Percentiles rank a stretch among this genome's conserved stretches.
These are phyloP conservation scores for Amphibalanus amphitrite DNA, from an alignment of 1,140 invertebrate genomes.

Conservation along the genomic window DNA sequence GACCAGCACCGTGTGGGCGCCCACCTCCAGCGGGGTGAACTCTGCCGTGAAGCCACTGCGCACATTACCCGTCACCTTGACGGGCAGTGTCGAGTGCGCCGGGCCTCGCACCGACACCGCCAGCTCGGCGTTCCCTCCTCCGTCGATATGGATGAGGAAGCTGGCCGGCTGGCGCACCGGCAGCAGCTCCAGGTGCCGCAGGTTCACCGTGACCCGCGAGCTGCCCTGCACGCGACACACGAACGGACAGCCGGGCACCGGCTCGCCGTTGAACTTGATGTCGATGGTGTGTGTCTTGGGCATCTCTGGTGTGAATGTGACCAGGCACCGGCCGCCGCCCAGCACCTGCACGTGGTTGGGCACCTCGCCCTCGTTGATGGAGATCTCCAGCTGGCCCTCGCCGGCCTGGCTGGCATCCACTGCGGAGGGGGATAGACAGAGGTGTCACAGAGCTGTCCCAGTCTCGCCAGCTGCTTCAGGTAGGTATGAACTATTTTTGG, in stretches of 20 bases:
- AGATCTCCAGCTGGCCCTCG: constrained; percentile 92
- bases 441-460: not conserved
- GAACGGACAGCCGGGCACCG: constrained; percentile 82
- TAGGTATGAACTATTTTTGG: not conserved
- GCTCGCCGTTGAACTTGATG: constrained; percentile 95
- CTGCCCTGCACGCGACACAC: constrained; percentile 61
- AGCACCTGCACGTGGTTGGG: constrained; percentile 94
- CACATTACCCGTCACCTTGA: constrained; percentile 73
- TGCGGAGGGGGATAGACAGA: constrained; percentile 27
- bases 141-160: constrained; percentile 76
- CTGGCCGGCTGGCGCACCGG: constrained; percentile 68
- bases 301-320: constrained; percentile 86
- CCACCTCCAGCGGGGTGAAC: constrained; percentile 75
- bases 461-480: too few species aligned
- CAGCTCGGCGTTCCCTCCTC: constrained; percentile 59
- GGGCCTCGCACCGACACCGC: constrained; percentile 67
- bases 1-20: constrained; percentile 70
- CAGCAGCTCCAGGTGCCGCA: constrained; percentile 64
- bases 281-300: constrained; percentile 84
- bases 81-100: constrained; percentile 45
- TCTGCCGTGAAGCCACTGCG: constrained; percentile 69
- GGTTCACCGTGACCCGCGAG: constrained; percentile 54
- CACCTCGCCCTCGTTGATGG: constrained; percentile 93
- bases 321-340: constrained; percentile 78
- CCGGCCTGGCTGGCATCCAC: constrained; percentile 91